These are phyloP conservation scores for Anomalospiza imberbis DNA, from an alignment of 2,797 vertebrate genomes.

Conservation along the genomic window DNA sequence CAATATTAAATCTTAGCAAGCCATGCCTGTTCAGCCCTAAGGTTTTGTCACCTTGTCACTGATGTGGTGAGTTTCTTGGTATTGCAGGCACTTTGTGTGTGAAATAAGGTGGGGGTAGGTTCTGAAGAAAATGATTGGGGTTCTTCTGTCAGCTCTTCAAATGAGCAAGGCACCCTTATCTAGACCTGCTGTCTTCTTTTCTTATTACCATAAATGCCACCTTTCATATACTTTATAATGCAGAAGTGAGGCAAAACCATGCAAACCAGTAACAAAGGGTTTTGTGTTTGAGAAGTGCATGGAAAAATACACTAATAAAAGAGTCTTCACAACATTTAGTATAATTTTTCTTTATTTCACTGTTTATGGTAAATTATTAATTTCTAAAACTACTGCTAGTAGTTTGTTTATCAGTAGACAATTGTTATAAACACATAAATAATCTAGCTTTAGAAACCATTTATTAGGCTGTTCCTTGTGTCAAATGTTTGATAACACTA, in stretches of 20 bases:
- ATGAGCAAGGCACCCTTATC: not conserved
- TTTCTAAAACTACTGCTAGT: not conserved
- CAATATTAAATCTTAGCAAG: not conserved
- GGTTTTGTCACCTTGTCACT: constrained; percentile 7
- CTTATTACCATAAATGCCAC: not conserved
- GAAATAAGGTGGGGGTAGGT: not conserved
- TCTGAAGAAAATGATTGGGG: not conserved
- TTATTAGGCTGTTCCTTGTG: not conserved
- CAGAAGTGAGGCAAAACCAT: not conserved
- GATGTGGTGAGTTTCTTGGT: not conserved
- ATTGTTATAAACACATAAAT: not conserved
- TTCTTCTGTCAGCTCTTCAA: not conserved
- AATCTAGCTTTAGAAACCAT: not conserved
- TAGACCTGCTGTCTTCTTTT: not conserved
- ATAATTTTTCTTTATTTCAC: not conserved
- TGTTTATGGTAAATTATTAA: not conserved
- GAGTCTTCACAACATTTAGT: not conserved
- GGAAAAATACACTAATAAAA: not conserved
- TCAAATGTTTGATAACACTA: not conserved
- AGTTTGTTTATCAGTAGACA: not conserved
- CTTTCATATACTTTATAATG: not conserved
- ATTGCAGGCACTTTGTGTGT: not conserved
- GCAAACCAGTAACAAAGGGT: not conserved
- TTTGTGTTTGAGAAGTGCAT: not conserved
- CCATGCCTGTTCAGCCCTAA: not conserved